These are phyloP conservation scores for Antennarius striatus DNA, from an alignment of 2,113 vertebrate genomes.

Conservation along the genomic window DNA sequence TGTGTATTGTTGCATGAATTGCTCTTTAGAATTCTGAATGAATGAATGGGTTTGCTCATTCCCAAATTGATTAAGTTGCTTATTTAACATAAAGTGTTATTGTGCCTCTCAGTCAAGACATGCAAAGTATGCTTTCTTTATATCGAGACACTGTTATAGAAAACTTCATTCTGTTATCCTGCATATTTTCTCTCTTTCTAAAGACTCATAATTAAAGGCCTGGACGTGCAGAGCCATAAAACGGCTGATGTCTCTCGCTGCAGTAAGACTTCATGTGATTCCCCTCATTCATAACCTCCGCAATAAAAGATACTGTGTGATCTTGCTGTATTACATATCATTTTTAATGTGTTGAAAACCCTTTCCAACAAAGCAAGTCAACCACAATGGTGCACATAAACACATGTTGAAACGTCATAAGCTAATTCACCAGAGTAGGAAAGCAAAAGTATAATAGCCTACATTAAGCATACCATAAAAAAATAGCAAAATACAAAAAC, in stretches of 20 bases:
- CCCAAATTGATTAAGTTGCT: too few relatives aligned
- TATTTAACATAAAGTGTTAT: too few relatives aligned
- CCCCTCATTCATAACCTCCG: constrained; percentile 66
- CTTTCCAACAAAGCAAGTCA: constrained; percentile 74
- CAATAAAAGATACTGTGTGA: constrained; percentile 40
- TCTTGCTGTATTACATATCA: constrained; percentile 60
- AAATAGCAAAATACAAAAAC: constrained; percentile 49
- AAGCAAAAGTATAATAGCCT: constrained; percentile 61
- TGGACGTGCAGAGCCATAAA: background rate
- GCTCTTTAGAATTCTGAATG: background rate
- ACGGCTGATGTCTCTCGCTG: background rate
- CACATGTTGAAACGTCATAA: constrained; percentile 88
- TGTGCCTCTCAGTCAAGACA: too few relatives aligned
- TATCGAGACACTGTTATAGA: too few relatives aligned
- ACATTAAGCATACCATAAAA: constrained; percentile 58
- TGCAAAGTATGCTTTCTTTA: too few relatives aligned
- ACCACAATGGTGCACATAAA: constrained; percentile 90
- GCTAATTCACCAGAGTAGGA: constrained; percentile 85
- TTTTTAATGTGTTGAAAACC: constrained; percentile 72
- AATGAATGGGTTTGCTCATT: background rate
- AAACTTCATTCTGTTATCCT: too few relatives aligned
- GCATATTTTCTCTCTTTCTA: background rate
- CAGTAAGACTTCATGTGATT: background rate
- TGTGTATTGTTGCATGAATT: background rate
- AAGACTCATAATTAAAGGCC: constrained; percentile 31